Conservation (phyloP, 1,140 invertebrate genomes). For the Ooceraea biroi region DNA sequence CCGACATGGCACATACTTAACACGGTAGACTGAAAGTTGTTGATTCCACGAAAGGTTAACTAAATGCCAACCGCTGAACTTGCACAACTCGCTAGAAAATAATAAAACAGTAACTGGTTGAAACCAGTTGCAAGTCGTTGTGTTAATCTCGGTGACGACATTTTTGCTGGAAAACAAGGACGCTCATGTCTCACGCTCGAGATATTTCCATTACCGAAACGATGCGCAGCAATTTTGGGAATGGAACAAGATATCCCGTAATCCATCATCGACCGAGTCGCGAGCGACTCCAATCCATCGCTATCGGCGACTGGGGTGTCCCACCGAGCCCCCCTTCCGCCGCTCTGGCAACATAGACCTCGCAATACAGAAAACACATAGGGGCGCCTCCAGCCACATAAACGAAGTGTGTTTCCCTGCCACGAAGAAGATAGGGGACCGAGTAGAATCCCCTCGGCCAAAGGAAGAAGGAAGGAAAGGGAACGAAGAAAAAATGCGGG, state of each 20-base stretch:
- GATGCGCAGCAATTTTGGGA: too few relatives aligned
- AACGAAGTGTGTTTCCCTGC: slow-evolving; percentile 69
- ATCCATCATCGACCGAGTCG: background rate
- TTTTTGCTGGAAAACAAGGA: background rate
- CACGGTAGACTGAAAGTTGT: slow-evolving; percentile 27
- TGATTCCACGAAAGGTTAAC: slow-evolving; percentile 57
- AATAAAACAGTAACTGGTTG: background rate
- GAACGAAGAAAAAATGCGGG: slow-evolving; percentile 23
- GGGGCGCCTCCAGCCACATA: slow-evolving; percentile 75
- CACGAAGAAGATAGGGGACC: slow-evolving; percentile 65
- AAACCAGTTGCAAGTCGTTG: background rate
- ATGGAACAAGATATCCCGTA: background rate
- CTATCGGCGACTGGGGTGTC: slow-evolving; percentile 53
- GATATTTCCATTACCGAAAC: background rate
- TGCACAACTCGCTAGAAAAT: slow-evolving; percentile 14
- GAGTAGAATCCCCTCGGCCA: background rate
- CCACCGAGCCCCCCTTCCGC: slow-evolving; percentile 61
- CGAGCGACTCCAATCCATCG: slow-evolving; percentile 55
- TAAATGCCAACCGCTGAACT: slow-evolving; percentile 34
- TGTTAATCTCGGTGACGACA: background rate
- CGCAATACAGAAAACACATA: slow-evolving; percentile 75
- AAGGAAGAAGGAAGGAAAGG: background rate
- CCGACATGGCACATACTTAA: background rate
- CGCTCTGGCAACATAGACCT: slow-evolving; percentile 53
- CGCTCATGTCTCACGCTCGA: background rate